Conservation (phyloP, 2,797 vertebrate species). For the Liparis tanakae region DNA sequence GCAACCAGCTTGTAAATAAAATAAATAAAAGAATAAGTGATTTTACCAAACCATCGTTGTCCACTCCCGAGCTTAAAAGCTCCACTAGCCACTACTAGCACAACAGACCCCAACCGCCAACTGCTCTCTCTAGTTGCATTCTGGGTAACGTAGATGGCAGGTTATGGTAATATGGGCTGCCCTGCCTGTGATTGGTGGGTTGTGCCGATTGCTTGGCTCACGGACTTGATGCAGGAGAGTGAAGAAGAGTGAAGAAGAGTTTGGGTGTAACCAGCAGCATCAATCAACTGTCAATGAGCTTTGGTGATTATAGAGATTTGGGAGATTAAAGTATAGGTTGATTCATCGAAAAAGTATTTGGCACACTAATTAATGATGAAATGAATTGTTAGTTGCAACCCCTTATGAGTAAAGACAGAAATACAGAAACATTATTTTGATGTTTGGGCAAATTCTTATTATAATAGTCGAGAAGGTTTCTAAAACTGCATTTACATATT, state of each 20-base stretch:
- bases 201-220: background rate
- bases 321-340: background rate
- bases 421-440: background rate
- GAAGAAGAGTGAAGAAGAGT: too few relatives aligned
- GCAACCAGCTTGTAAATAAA: background rate
- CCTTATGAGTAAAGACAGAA: background rate
- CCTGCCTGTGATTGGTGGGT: too few relatives aligned
- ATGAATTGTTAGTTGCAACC: background rate
- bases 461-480: background rate
- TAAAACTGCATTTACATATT: slow-evolving; percentile 1
- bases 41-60: background rate
- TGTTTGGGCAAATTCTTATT: background rate
- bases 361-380: background rate
- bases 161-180: too few relatives aligned
- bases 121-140: background rate
- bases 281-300: too few relatives aligned
- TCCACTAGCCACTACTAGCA: background rate
- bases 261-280: too few relatives aligned
- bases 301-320: too few relatives aligned
- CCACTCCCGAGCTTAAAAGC: background rate
- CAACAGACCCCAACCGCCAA: background rate
- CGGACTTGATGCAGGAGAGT: too few relatives aligned
- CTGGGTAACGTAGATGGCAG: background rate
- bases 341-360: background rate
- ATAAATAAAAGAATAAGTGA: background rate